A percentile compares a stretch with the other conserved stretches of the same genome.
These are phyloP conservation scores for Notodonta dromedarius DNA, from an alignment of 2,888 invertebrate genomes.

Conservation along the genomic window DNA sequence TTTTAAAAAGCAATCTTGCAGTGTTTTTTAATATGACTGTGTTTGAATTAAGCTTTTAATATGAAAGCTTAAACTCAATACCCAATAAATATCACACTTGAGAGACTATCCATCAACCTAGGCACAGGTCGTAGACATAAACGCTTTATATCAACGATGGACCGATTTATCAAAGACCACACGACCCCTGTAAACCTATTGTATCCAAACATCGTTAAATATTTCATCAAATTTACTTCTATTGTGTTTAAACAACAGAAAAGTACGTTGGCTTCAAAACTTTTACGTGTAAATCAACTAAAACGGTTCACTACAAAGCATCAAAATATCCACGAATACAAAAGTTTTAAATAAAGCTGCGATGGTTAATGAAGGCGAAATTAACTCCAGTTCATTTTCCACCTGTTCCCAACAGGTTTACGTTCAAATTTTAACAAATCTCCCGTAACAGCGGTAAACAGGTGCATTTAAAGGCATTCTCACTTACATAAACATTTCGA, in stretches of 20 bases:
- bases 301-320: neutral
- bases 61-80: conserved; percentile 2
- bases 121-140: neutral
- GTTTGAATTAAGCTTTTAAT: neutral
- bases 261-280: neutral
- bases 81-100: conserved; percentile 2
- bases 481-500: conserved; percentile 68
- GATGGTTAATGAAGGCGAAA: conserved; percentile 20
- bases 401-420: conserved; percentile 22
- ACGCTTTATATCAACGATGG: conserved; percentile 4
- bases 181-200: conserved; percentile 5
- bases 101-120: conserved; percentile 4
- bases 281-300: neutral
- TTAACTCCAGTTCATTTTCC: conserved; percentile 18
- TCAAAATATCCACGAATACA: conserved; percentile 16
- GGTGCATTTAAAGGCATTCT: conserved; percentile 72
- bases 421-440: conserved; percentile 49
- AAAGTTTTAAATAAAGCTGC: conserved; percentile 17
- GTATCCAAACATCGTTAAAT: conserved; percentile 9
- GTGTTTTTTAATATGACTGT: neutral
- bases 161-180: conserved; percentile 8
- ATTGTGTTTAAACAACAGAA: conserved; percentile 3
- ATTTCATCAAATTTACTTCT: conserved; percentile 9
- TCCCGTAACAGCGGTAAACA: conserved; percentile 56
- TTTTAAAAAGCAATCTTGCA: neutral